Percentiles rank a stretch among this genome's conserved stretches.
Evolutionary conservation across 2,888 invertebrate genomes (phyloP).

Genomic region (Sipha maydis): DNA sequence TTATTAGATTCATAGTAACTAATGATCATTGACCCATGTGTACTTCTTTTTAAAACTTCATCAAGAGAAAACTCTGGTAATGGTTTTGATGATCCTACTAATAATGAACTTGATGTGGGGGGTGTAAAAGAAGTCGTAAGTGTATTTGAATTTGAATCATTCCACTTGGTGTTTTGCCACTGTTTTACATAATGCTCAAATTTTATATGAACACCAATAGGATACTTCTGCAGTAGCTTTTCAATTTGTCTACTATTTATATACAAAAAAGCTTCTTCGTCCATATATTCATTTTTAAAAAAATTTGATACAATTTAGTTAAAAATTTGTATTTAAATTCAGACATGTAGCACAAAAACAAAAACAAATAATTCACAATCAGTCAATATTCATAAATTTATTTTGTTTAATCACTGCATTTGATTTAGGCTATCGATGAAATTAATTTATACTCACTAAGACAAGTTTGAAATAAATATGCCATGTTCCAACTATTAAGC

Average conservation of each 20-base stretch:
- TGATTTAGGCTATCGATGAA: too few species aligned
- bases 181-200: constrained; percentile 4
- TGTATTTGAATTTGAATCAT: background rate
- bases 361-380: too few species aligned
- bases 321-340: too few species aligned
- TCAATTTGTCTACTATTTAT: too few species aligned
- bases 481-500: background rate
- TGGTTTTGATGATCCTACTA: background rate
- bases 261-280: too few species aligned
- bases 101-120: background rate
- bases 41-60: background rate
- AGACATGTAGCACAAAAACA: too few species aligned
- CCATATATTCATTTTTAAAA: too few species aligned
- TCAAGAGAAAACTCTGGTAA: background rate
- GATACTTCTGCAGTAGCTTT: too few species aligned
- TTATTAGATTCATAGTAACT: background rate
- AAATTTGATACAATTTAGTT: too few species aligned
- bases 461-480: constrained; percentile 4
- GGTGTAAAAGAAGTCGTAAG: background rate
- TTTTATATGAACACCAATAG: background rate
- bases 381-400: too few species aligned
- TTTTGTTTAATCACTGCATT: too few species aligned
- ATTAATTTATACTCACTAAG: background rate
- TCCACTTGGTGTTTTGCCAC: background rate
- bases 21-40: too few species aligned